Percentiles rank a stretch among this genome's conserved stretches.
These are phyloP conservation scores for roundworm (Caenorhabditis elegans) DNA, from an alignment of 1,140 invertebrate genomes.

Conservation along the genomic window DNA sequence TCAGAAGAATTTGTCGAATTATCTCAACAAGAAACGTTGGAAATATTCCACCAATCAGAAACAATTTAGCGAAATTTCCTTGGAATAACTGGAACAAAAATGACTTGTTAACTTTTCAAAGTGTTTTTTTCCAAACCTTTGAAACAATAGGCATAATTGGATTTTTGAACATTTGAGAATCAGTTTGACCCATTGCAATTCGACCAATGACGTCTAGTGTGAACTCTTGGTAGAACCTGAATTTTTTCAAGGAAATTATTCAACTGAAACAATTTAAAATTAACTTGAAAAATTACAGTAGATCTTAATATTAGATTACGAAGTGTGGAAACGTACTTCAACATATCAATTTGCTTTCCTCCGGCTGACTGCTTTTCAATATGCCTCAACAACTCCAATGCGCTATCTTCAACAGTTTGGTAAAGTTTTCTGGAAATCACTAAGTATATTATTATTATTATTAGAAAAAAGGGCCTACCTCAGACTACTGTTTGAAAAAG, in stretches of 20 bases:
- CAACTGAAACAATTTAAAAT: background rate
- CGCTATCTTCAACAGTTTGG: conserved; percentile 18
- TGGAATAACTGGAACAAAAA: background rate
- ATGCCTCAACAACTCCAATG: conserved; percentile 8
- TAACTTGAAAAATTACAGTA: too few species aligned
- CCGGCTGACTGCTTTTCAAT: conserved; percentile 7
- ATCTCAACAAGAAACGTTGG: too few species aligned
- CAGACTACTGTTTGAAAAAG: conserved; percentile 21
- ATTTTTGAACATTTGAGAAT: conserved; percentile 40
- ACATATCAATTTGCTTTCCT: conserved; percentile 15
- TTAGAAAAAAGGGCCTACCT: background rate
- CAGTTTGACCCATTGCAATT: conserved; percentile 44
- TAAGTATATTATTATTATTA: background rate
- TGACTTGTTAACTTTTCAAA: too few species aligned
- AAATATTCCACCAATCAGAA: background rate
- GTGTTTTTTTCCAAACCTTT: background rate
- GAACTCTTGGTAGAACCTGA: conserved; percentile 41
- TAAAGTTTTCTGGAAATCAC: background rate
- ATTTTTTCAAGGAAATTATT: background rate
- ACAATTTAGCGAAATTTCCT: background rate
- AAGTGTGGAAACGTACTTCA: background rate
- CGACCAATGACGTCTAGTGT: conserved; percentile 41
- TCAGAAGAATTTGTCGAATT: background rate
- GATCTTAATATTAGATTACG: too few species aligned
- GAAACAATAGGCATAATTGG: background rate